phyloP scores from a whole-genome alignment of 1,140 invertebrate species.

The Aphelinus atriplicis region DNA sequence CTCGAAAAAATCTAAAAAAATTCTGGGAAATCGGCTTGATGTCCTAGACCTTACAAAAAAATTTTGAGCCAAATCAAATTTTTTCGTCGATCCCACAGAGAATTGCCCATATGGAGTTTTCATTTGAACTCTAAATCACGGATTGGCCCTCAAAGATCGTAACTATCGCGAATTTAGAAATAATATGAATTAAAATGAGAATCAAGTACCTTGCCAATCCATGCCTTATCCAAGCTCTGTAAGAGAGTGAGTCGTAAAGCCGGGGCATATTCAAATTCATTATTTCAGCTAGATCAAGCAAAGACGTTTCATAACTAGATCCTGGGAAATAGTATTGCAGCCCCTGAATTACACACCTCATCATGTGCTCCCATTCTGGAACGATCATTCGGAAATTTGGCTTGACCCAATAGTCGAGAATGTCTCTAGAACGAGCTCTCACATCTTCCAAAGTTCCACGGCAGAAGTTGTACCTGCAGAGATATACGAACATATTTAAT shows the following conservation, averaged over 20 bases:
- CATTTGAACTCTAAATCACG: too few relatives aligned
- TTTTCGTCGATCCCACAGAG: too few relatives aligned
- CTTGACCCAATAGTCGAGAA: slow-evolving; percentile 56
- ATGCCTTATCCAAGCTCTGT: slow-evolving; percentile 32
- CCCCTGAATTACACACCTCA: slow-evolving; percentile 57
- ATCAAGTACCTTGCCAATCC: too few relatives aligned
- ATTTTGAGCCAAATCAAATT: too few relatives aligned
- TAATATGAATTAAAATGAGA: too few relatives aligned
- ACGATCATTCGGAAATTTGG: slow-evolving; percentile 57
- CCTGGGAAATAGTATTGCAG: slow-evolving; percentile 53
- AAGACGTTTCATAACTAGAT: slow-evolving; percentile 47
- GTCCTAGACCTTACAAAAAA: too few relatives aligned
- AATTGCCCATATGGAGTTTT: too few relatives aligned
- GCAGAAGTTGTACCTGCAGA: slow-evolving; percentile 68
- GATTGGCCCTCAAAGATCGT: too few relatives aligned
- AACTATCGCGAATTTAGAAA: too few relatives aligned
- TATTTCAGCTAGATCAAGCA: slow-evolving; percentile 54
- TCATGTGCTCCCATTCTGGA: slow-evolving; percentile 64
- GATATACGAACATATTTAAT: background rate
- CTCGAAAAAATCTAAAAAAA: too few relatives aligned
- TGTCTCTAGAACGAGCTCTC: slow-evolving; percentile 55
- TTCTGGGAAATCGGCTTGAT: too few relatives aligned
- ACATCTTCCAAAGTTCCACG: slow-evolving; percentile 61
- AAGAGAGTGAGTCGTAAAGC: slow-evolving; percentile 51
- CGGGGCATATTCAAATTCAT: slow-evolving; percentile 52